A percentile compares a stretch with the other conserved stretches of the same genome.
phyloP scores from a whole-genome alignment of 1,140 invertebrate genomes.

The Stegodyphus mimosarum region DNA sequence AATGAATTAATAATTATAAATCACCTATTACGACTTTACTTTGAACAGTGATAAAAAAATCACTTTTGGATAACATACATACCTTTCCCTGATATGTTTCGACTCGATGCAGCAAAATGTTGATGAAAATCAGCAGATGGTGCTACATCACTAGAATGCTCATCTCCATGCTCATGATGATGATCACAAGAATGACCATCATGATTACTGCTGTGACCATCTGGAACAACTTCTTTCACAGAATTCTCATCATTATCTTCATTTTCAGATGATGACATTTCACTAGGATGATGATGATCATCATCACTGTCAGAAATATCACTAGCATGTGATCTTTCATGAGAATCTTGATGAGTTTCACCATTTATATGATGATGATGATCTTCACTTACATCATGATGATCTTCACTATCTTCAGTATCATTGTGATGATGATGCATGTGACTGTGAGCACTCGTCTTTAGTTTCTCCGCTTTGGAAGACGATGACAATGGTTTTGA shows the following conservation, averaged over 20 bases:
- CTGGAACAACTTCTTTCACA: no score
- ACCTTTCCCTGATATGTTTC: conserved; percentile 29
- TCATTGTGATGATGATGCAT: background rate
- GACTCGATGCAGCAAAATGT: conserved; percentile 1
- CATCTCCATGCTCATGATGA: no score
- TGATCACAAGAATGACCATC: no score
- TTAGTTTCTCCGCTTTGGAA: background rate
- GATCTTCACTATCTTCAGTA: background rate
- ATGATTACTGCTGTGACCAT: background rate
- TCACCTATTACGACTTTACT: no score
- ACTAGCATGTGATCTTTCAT: background rate
- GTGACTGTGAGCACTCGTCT: background rate
- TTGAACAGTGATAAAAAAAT: background rate
- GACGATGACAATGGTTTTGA: background rate
- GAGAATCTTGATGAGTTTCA: background rate
- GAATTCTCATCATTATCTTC: background rate
- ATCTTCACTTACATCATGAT: background rate
- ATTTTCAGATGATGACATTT: background rate
- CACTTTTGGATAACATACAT: background rate
- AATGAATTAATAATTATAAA: no score
- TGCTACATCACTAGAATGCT: background rate
- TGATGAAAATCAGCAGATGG: conserved; percentile 44
- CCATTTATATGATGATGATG: background rate
- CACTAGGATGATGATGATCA: background rate
- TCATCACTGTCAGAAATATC: background rate